Conservation (phyloP, 2,113 vertebrate species). For the Verasper variegatus region DNA sequence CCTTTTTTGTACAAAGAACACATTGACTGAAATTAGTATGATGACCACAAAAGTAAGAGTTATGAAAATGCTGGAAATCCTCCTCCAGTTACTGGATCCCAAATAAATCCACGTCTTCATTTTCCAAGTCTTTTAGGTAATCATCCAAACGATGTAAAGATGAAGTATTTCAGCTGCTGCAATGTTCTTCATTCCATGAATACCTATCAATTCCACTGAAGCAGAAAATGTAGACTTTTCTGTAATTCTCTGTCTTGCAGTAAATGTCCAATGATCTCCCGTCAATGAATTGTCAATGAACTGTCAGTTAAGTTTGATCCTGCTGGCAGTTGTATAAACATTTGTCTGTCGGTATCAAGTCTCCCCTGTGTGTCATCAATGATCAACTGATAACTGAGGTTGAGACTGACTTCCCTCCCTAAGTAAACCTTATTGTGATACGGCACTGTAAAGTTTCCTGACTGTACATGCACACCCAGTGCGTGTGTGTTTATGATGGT, state of each 20-base stretch:
- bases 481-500: no score
- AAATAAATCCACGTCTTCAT: constrained; percentile 41
- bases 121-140: constrained; percentile 17
- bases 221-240: neutral
- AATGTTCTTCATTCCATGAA: constrained; percentile 11
- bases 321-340: constrained; percentile 13
- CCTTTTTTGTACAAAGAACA: constrained; percentile 24
- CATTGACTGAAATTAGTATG: constrained; percentile 1
- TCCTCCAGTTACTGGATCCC: constrained; percentile 32
- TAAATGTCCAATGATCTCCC: neutral
- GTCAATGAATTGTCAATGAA: neutral
- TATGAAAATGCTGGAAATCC: constrained; percentile 15
- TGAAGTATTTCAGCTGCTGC: neutral
- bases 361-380: constrained; percentile 42
- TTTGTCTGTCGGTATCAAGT: constrained; percentile 4
- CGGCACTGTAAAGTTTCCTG: neutral
- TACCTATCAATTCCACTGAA: neutral
- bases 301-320: constrained; percentile 2
- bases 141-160: constrained; percentile 17
- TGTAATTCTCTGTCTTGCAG: neutral
- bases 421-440: constrained; percentile 37
- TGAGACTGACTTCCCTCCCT: constrained; percentile 45
- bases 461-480: constrained; percentile 10
- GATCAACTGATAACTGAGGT: constrained; percentile 37
- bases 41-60: constrained; percentile 20